A percentile compares a stretch with the other conserved stretches of the same genome.
Evolutionary conservation across 1,140 invertebrate species (phyloP).

Genomic region (Solen grandis): DNA sequence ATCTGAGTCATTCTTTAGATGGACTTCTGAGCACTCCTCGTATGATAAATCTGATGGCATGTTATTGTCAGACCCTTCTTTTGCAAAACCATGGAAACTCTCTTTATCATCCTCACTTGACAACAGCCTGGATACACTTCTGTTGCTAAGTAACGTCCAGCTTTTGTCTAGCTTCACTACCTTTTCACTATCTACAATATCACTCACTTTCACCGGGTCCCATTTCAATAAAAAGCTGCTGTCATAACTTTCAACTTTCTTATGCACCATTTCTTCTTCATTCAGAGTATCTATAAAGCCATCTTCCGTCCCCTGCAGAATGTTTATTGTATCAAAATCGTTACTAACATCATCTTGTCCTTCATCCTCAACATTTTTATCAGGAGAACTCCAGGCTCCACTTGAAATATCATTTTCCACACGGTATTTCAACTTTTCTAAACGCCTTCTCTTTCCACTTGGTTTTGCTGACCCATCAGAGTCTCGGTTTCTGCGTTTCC

Average conservation of each 20-base stretch:
- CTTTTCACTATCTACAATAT: constrained; percentile 13
- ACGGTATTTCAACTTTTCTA: no score
- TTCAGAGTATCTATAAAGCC: no score
- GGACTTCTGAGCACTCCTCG: constrained; percentile 56
- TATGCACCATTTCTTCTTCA: not conserved
- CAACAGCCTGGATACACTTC: constrained; percentile 58
- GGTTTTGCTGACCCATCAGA: not conserved
- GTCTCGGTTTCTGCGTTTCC: constrained; percentile 41
- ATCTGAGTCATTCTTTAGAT: constrained; percentile 51
- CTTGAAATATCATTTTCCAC: no score
- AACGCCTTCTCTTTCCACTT: constrained; percentile 33
- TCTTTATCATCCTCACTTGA: constrained; percentile 49
- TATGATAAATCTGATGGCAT: constrained; percentile 58
- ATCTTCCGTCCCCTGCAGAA: no score
- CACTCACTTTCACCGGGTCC: constrained; percentile 1
- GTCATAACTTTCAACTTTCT: not conserved
- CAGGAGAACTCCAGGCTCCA: no score
- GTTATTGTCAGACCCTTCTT: constrained; percentile 42
- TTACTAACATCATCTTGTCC: no score
- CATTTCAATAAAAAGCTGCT: constrained; percentile 13
- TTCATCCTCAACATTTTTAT: no score
- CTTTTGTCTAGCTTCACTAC: constrained; percentile 59
- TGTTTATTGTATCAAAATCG: no score
- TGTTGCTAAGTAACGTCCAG: constrained; percentile 61
- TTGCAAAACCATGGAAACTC: constrained; percentile 58